Evolutionary conservation across 2,113 vertebrate genomes (phyloP).

Genomic region (Mormyrus lacerda): DNA sequence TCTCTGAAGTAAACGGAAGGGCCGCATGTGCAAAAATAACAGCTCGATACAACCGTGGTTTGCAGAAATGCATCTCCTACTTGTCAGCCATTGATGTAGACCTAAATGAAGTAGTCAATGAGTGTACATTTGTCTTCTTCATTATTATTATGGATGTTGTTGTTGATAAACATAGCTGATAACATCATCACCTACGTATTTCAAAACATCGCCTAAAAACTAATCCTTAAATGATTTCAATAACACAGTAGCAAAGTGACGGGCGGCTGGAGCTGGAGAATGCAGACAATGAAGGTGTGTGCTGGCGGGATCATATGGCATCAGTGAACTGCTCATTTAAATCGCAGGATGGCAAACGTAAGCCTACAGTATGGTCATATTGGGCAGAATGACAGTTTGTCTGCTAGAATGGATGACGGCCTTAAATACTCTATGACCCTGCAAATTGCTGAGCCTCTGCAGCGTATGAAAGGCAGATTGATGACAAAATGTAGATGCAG

Average conservation of each 20-base stretch:
- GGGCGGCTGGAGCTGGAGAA: neutral
- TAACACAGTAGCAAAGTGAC: neutral
- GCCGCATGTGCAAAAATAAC: neutral
- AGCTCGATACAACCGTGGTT: neutral
- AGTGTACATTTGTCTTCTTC: neutral
- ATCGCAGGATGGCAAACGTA: neutral
- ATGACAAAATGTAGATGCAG: neutral
- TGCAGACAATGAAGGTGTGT: neutral
- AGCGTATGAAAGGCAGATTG: neutral
- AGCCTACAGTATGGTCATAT: neutral
- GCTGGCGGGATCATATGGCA: neutral
- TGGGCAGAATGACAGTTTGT: neutral
- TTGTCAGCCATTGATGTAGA: neutral
- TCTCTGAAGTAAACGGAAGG: neutral
- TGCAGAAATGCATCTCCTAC: neutral
- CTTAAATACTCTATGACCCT: neutral
- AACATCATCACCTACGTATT: neutral
- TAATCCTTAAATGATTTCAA: neutral
- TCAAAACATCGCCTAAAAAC: neutral
- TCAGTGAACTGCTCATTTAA: neutral
- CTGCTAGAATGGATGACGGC: neutral
- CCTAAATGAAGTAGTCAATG: neutral
- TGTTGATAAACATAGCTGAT: neutral
- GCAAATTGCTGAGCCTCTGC: neutral
- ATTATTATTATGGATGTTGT: neutral